phyloP scores from a whole-genome alignment of 2,113 vertebrate species.

The Cynoglossus semilaevis region DNA sequence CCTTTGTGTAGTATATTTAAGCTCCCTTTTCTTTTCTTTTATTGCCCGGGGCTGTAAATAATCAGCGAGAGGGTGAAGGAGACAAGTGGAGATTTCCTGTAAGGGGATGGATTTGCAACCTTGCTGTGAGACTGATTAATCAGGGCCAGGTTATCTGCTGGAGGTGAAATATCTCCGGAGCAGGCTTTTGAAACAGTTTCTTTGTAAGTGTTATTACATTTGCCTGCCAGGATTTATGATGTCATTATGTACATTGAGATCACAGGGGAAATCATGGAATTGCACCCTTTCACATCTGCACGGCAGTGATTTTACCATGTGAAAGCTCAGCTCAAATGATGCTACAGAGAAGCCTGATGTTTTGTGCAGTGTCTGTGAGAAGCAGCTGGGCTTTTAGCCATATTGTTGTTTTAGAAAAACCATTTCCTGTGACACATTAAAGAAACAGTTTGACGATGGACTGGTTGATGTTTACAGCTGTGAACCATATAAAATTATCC shows the following conservation, averaged over 20 bases:
- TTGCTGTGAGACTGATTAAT: constrained; percentile 37
- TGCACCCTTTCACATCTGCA: constrained; percentile 29
- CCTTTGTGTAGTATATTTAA: constrained; percentile 23
- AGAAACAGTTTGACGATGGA: too few species aligned
- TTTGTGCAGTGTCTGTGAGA: neutral
- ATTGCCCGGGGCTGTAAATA: constrained; percentile 29
- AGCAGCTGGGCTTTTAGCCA: too few species aligned
- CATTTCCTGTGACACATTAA: too few species aligned
- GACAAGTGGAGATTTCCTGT: constrained; percentile 56
- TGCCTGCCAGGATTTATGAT: constrained; percentile 38
- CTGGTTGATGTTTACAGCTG: too few species aligned
- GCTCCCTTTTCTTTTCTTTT: constrained; percentile 23
- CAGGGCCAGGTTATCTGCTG: constrained; percentile 35
- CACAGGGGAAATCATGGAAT: constrained; percentile 49
- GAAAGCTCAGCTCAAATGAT: constrained; percentile 14
- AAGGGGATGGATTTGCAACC: constrained; percentile 35
- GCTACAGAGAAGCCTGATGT: constrained; percentile 10
- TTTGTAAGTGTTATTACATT: constrained; percentile 17
- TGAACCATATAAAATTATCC: too few species aligned
- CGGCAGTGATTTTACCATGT: constrained; percentile 39
- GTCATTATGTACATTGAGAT: constrained; percentile 38
- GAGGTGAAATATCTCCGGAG: constrained; percentile 50
- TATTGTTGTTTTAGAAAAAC: too few species aligned
- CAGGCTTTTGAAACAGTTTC: constrained; percentile 28
- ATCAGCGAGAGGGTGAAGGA: constrained; percentile 21